These are phyloP conservation scores for Cyrtorhinus lividipennis DNA, from an alignment of 1,140 invertebrate species.

Conservation along the genomic window DNA sequence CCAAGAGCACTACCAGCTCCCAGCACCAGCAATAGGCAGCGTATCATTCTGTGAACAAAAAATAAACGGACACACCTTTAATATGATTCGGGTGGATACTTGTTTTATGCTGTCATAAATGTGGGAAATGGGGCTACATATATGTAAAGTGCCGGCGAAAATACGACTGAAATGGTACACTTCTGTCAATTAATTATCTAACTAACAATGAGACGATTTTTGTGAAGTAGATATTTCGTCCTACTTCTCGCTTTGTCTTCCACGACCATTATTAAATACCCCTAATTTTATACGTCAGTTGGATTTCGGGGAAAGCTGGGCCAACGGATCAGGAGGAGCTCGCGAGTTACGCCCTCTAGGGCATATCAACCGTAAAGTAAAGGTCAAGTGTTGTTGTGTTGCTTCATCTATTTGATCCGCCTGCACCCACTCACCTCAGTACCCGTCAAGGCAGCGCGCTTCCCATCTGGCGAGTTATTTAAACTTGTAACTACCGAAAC, in stretches of 20 bases:
- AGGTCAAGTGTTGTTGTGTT: background rate
- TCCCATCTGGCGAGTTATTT: background rate
- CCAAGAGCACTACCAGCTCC: conserved; percentile 19
- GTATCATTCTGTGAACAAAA: background rate
- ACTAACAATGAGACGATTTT: background rate
- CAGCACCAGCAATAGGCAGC: background rate
- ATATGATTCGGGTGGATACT: too few species aligned
- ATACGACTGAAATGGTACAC: background rate
- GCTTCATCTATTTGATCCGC: background rate
- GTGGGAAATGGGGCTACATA: too few species aligned
- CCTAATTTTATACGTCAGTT: background rate
- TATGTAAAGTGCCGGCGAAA: background rate
- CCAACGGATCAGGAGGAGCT: background rate
- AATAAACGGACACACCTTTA: too few species aligned
- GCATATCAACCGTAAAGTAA: background rate
- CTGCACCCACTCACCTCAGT: background rate
- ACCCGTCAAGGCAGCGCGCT: background rate
- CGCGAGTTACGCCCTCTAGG: background rate
- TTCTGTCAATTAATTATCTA: background rate
- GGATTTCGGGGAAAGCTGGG: background rate
- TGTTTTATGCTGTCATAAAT: too few species aligned
- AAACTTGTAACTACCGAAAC: background rate
- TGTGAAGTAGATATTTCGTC: background rate
- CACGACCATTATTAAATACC: background rate
- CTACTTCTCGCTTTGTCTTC: background rate